Base-by-base conservation (phyloP, 2,888 invertebrate species). In the Abscondita cerata region DNA sequence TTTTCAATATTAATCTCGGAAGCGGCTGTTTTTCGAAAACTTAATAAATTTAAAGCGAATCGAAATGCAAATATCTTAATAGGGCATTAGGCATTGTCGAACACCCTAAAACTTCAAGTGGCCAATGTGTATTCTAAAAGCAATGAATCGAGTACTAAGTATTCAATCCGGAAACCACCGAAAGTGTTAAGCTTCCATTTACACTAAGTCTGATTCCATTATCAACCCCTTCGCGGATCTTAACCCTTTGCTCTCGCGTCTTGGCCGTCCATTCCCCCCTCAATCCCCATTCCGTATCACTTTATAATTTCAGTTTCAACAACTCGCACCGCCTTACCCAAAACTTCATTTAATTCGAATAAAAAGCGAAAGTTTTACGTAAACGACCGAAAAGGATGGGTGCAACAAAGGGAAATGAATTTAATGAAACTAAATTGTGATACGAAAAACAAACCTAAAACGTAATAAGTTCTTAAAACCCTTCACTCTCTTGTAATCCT, bases 161-260 rank as follows among this genome's bases (percentile, higher is more conserved):
- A 77, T 76, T 76, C 77, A 77, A 79, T 79, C 79, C 79, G 77
- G 76, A 79, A 79, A 79, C 80, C 80, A 75, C 79, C 73, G 77
- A 74, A 80, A 80, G 79, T 79, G 78, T 78, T 80, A 80, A 80
- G 79, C 79, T 76, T 75, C 79, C 80, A 80, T 80, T 80, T 80
- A 79, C 78, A 75, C 77, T 80, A 78, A 79, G 78, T 79, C 79
- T 79, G 78, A 80, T 80, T 80, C 80, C 80, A 80, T 80, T 80
- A 80, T 79, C 80, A 77, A 72, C 74, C 77, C 78, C 77, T 76
- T 72, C 67, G 63, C 76, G 77, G 76, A 77, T 77, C 75, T 78
- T 79, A 77, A 77, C 77, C 79, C 78, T 76, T 44, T 74, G 72
- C 71, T 70, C 62, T 59, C 59, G 56, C 62, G 61, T 64, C 61